Conservation (phyloP, 2,113 vertebrate species). For the rabbit (Oryctolagus cuniculus) region mOryCun1.1 NC_091435.1:56039001-56039500, state of each 20-base stretch:
- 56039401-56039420: neutral
- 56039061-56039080: no score
- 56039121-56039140: no score
- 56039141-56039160: no score
- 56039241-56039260: neutral
- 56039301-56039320: neutral
- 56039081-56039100: no score
- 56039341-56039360: neutral
- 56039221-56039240: no score
- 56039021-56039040: no score
- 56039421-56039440: neutral
- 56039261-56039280: neutral
- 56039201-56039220: no score
- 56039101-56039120: no score
- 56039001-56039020: no score
- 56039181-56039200: no score
- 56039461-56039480: slow-evolving; percentile 41
- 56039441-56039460: slow-evolving; percentile 37
- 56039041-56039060: no score
- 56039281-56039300: neutral
- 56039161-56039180: no score
- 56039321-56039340: neutral
- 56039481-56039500: neutral
- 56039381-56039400: neutral
- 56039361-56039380: slow-evolving; percentile 20